These are phyloP conservation scores for Heteropelma amictum DNA, from an alignment of 2,888 invertebrate genomes.

Conservation along the genomic window DNA sequence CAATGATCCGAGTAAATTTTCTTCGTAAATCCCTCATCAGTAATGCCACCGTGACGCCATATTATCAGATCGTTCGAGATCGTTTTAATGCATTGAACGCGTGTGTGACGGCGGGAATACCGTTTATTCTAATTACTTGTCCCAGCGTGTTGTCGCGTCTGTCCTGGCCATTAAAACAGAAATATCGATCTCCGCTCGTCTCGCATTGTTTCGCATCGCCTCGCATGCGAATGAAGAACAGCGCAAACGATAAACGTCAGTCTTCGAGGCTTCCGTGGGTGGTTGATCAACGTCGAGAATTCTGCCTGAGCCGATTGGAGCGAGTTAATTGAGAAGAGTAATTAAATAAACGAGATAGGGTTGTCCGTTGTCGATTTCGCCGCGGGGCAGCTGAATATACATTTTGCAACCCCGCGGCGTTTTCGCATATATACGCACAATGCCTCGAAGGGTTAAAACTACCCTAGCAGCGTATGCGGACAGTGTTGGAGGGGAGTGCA, in stretches of 20 bases:
- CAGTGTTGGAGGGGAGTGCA: slow-evolving; percentile 12
- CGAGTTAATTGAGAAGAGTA: slow-evolving; percentile 36
- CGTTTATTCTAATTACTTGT: too few relatives aligned
- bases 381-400: background rate
- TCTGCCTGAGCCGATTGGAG: slow-evolving; percentile 4
- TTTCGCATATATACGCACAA: too few relatives aligned
- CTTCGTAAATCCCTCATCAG: too few relatives aligned
- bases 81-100: too few relatives aligned
- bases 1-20: too few relatives aligned
- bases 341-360: slow-evolving; percentile 35
- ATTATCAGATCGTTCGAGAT: too few relatives aligned
- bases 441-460: slow-evolving; percentile 9
- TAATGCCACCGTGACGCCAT: too few relatives aligned
- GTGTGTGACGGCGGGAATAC: too few relatives aligned
- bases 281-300: background rate
- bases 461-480: slow-evolving; percentile 1
- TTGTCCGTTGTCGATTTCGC: slow-evolving; percentile 17
- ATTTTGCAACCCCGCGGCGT: too few relatives aligned
- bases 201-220: background rate
- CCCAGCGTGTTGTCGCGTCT: background rate
- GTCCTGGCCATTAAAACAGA: background rate
- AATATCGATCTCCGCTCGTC: background rate
- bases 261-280: slow-evolving; percentile 16
- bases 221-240: background rate
- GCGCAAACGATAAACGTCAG: slow-evolving; percentile 7